Base-by-base conservation (phyloP, 1,140 invertebrate species). In the Apis cerana region DNA sequence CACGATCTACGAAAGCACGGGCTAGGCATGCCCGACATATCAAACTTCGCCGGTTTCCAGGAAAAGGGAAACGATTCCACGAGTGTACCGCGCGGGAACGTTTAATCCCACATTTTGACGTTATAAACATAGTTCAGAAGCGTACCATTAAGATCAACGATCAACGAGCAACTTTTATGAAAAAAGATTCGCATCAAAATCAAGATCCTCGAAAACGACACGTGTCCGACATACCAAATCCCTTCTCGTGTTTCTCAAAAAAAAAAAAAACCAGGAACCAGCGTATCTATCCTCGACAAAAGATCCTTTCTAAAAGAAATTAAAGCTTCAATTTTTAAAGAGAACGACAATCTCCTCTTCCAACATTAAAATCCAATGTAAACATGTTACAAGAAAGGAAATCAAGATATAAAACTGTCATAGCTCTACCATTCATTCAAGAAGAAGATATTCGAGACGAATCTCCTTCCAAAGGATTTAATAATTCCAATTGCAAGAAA, bases 201-300 rank as follows among this genome's bases (percentile, higher is more conserved):
- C 76, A 56, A 50, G 76, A 78, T 78, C 43, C 58, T 43, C 27
- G 19, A 71, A 43, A 56, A 9, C 72, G 43, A 43, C 43, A 50
- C 77, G 77, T 80, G 77, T 17, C 27, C 27, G 56, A 78, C 83
- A 83, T 61, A 75, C 70, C 59, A 48, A 72, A 69, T 64, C 50
- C 64, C 10, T 64, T 43, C 21, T 43, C 1, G 77, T 64, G 82
- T 33, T n/a, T 71, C 59, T 17, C 48, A 15, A 70, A 27, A 27
- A 27, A 27, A 27, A 27, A 27, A 27, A 27, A 1, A 80, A 52
- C 33, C 33, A 43, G 33, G 33, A 43, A 43, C 33, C 33, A 43
- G 0, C 0, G 4, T 27, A 61, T 75, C 48, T 19, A 59, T 8
- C 21, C 58, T 3, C 58, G n/a, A 59, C 17, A 9, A 59, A 59